These are phyloP conservation scores for Drosophila equinoxialis DNA, from an alignment of 1,140 invertebrate genomes.

Conservation along the genomic window DNA sequence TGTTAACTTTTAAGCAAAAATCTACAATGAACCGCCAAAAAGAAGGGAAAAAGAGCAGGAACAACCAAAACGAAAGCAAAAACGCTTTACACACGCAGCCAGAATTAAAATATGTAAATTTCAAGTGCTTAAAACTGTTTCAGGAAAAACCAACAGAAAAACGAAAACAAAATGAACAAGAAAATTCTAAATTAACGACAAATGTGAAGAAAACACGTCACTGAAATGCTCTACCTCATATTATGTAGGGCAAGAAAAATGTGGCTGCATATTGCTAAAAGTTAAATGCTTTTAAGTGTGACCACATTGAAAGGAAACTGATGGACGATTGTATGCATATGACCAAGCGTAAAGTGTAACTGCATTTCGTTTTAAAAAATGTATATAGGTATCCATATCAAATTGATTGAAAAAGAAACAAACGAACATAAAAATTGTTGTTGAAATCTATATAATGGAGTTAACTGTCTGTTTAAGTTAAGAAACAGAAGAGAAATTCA, in stretches of 20 bases:
- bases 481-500: not conserved
- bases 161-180: not conserved
- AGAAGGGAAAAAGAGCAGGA: not conserved
- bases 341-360: not conserved
- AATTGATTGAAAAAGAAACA: too few species aligned
- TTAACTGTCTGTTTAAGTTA: not conserved
- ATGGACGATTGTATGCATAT: not conserved
- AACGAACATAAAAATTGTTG: not conserved
- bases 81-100: slow-evolving; percentile 16
- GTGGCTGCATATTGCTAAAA: not conserved
- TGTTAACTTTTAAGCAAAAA: slow-evolving; percentile 32
- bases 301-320: not conserved
- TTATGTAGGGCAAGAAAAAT: too few species aligned
- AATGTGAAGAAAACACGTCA: slow-evolving; percentile 4
- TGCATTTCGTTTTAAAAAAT: too few species aligned
- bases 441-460: not conserved
- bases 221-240: not conserved
- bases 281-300: not conserved
- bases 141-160: not conserved
- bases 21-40: slow-evolving; percentile 1
- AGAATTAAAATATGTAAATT: slow-evolving; percentile 24
- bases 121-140: slow-evolving; percentile 27
- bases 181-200: slow-evolving; percentile 51
- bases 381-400: too few species aligned
- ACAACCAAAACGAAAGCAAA: slow-evolving; percentile 7